Base-by-base conservation (phyloP, 2,888 invertebrate genomes). In the Esperia sulphurella region DNA sequence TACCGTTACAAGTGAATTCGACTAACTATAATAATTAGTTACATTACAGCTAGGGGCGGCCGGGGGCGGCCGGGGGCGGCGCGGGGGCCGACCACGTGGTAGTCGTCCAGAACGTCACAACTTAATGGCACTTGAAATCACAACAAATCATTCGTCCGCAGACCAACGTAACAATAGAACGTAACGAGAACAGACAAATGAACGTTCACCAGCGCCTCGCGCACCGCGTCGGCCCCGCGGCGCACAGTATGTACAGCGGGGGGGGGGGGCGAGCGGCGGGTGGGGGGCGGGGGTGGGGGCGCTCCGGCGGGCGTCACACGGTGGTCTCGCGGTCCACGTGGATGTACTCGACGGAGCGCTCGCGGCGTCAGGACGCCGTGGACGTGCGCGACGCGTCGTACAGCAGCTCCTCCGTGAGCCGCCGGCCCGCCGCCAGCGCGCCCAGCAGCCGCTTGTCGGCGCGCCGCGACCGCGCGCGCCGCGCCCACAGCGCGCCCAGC, bases 261-360 rank as follows among this genome's bases (percentile, higher is more conserved):
- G 45, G 14, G 40, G 13, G 35, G 13, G 33, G 8, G 33, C 9
- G 42, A 1, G 10, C n/a, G 35, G 35, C n/a, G 35, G 35, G 9
- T 2, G n/a, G 45, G 31, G 45, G 14, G 40, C 13, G 35, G 13
- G 33, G 8, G 33, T 9, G 42, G 5, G 10, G 28, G 50, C 83
- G 79, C 80, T 75, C 80, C 83, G 91, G n/a, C n/a, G 43, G 29
- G 4, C 33, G 38, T 94, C 94, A 95, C 92, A 97, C 96, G 71
- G 96, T 96, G 80, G 96, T 96, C 91, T 96, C 96, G 83, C 96
- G 94, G 91, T 97, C 96, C 91, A 96, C 95, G 89, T 96, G 96
- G 79, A 96, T 96, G 87, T 95, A 96, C 84, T 96, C 96, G 92
- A 96, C 96, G 91, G 95, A 94, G 91, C 95, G 94, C 80, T 93